Conservation (phyloP, 2,113 vertebrate genomes). For the Actenoides hombroni region DNA sequence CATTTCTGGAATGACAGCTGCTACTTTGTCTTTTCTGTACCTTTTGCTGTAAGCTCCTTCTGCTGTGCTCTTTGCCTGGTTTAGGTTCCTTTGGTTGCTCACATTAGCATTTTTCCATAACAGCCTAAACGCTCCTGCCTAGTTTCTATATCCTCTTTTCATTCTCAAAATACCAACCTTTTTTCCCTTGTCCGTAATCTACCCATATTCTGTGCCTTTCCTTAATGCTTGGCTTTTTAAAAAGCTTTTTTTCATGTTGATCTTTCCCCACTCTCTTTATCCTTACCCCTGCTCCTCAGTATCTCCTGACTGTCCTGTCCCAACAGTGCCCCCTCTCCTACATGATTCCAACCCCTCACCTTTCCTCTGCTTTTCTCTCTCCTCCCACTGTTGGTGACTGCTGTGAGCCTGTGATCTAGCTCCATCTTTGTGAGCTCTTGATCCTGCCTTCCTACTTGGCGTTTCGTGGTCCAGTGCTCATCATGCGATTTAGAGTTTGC, state of each 20-base stretch:
- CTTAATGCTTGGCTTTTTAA: neutral
- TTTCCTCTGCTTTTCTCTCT: neutral
- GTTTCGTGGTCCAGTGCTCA: neutral
- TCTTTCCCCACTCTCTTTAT: neutral
- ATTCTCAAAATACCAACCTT: neutral
- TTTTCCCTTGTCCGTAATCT: neutral
- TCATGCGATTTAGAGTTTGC: neutral
- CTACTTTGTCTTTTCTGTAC: neutral
- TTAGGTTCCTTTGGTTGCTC: neutral
- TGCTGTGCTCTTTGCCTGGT: neutral
- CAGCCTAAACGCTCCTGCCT: neutral
- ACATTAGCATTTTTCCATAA: neutral
- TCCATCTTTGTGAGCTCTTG: neutral
- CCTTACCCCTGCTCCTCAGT: neutral
- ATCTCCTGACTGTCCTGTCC: neutral
- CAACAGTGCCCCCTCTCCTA: neutral
- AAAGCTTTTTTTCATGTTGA: neutral
- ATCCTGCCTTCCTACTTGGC: neutral
- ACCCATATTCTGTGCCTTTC: neutral
- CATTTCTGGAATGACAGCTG: neutral
- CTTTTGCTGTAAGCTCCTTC: neutral
- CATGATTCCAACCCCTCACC: neutral
- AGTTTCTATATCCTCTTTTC: neutral
- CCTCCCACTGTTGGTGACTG: neutral
- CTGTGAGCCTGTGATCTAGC: neutral